These are phyloP conservation scores for Tupaia tana DNA, from an alignment of 2,113 vertebrate species.

Conservation along the genomic window DNA sequence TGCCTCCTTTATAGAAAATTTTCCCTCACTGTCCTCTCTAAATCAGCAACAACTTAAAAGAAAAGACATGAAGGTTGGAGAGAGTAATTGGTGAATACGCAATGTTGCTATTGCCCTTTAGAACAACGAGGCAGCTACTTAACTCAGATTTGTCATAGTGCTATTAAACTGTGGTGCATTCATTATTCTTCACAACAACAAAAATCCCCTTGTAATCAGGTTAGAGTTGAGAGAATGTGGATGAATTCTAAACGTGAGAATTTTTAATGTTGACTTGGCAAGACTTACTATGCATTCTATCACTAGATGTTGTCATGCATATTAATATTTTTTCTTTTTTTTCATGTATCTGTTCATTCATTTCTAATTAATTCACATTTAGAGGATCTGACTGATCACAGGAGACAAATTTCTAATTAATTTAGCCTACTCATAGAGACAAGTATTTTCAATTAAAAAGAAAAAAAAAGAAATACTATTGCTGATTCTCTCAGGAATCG, in stretches of 20 bases:
- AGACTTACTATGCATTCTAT: conserved; percentile 42
- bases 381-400: conserved; percentile 66
- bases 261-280: conserved; percentile 60
- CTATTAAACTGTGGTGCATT: conserved; percentile 45
- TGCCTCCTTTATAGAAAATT: background rate
- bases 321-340: conserved; percentile 21
- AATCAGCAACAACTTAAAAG: conserved; percentile 15
- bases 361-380: conserved; percentile 72
- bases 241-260: conserved; percentile 49
- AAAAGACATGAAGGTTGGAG: background rate
- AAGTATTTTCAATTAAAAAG: conserved; percentile 47
- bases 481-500: conserved; percentile 39
- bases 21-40: background rate
- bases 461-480: background rate
- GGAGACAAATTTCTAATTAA: conserved; percentile 68
- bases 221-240: conserved; percentile 63
- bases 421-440: background rate
- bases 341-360: conserved; percentile 55
- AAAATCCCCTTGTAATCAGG: conserved; percentile 74
- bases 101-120: background rate
- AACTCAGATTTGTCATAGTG: conserved; percentile 58
- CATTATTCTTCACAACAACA: conserved; percentile 61
- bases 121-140: conserved; percentile 51
- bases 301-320: conserved; percentile 49
- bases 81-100: background rate